Percentiles rank a stretch among this genome's conserved stretches.
Conservation (phyloP, 2,113 vertebrate species). For the Uria lomvia region DNA sequence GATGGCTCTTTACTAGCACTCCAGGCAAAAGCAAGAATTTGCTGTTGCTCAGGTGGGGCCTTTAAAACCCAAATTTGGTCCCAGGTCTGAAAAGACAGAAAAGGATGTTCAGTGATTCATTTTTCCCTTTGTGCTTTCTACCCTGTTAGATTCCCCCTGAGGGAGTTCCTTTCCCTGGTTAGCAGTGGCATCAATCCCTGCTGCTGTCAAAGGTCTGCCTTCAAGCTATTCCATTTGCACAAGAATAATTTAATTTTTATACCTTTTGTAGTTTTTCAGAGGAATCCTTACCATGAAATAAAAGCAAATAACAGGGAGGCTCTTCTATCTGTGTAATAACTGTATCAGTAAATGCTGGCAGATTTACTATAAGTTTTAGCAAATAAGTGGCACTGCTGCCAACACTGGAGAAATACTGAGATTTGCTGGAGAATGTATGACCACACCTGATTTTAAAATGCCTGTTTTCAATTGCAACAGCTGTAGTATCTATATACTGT, state of each 20-base stretch:
- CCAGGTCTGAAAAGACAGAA: constrained; percentile 35
- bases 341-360: background rate
- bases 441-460: background rate
- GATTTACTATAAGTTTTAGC: background rate
- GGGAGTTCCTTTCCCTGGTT: background rate
- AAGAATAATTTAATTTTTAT: background rate
- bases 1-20: background rate
- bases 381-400: background rate
- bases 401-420: background rate
- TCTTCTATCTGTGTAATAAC: background rate
- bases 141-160: background rate
- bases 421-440: background rate
- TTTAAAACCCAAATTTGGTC: background rate
- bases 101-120: background rate
- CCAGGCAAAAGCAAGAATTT: background rate
- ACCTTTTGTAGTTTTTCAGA: background rate
- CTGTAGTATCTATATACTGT: background rate
- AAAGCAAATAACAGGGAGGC: background rate
- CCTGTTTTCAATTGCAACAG: background rate
- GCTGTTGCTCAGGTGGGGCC: background rate
- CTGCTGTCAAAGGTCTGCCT: background rate
- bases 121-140: background rate
- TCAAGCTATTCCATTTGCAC: background rate
- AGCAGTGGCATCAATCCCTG: background rate
- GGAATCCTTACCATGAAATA: background rate